Conservation (phyloP, 2,113 vertebrate species). For the Pogonocichla stellata region DNA sequence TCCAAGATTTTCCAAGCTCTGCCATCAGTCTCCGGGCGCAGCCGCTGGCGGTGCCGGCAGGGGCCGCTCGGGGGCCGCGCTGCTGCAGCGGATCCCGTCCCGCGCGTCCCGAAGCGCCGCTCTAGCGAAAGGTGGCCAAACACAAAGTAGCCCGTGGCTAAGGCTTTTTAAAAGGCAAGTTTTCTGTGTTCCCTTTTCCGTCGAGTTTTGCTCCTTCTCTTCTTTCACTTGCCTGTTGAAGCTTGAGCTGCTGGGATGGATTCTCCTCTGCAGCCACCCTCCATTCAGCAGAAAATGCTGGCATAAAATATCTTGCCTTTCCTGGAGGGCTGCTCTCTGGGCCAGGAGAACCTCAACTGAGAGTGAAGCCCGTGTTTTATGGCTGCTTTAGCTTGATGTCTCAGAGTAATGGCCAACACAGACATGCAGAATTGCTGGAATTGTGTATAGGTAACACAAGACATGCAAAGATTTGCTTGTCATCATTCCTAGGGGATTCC, state of each 20-base stretch:
- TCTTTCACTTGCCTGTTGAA: neutral
- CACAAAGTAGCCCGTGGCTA: neutral
- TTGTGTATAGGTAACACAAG: neutral
- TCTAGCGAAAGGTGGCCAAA: neutral
- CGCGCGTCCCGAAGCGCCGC: neutral
- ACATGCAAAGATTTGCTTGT: neutral
- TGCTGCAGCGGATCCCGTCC: neutral
- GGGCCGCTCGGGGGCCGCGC: neutral
- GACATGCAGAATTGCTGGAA: neutral
- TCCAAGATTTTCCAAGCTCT: rapidly evolving
- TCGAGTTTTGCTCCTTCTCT: neutral
- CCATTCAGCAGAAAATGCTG: neutral
- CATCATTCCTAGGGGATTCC: neutral
- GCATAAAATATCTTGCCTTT: neutral
- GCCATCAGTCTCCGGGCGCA: neutral
- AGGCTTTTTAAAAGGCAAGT: neutral
- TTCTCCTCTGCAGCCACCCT: neutral
- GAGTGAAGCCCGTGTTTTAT: neutral
- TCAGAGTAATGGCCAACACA: neutral
- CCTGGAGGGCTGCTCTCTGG: neutral
- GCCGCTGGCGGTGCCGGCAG: neutral
- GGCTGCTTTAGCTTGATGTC: neutral
- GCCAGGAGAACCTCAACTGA: neutral
- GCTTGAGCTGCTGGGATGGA: neutral
- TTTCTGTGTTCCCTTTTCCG: neutral